A percentile compares a stretch with the other conserved stretches of the same genome.
These are phyloP conservation scores for Xiphorhynchus erythropygius DNA, from an alignment of 2,797 vertebrate species.

Conservation along the genomic window DNA sequence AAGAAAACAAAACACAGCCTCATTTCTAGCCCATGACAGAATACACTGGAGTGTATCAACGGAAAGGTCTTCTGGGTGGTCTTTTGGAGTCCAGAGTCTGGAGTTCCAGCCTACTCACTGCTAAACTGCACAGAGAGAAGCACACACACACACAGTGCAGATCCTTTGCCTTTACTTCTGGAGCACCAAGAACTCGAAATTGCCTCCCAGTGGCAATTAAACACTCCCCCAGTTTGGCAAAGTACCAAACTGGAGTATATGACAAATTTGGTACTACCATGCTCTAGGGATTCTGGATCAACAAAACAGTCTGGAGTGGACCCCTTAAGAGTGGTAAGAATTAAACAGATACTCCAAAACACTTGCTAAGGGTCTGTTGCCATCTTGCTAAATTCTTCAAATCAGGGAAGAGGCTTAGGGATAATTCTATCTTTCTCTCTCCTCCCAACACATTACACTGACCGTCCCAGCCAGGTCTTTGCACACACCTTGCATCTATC, in stretches of 20 bases:
- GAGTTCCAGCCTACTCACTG: not conserved
- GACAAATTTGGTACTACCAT: not conserved
- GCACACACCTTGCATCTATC: accelerated
- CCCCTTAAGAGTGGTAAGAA: not conserved
- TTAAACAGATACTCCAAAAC: not conserved
- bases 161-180: not conserved
- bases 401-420: not conserved
- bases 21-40: conserved; percentile 35
- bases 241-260: not conserved
- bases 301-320: not conserved
- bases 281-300: not conserved
- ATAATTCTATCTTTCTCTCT: not conserved
- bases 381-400: not conserved
- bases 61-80: conserved; percentile 49
- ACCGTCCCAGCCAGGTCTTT: not conserved
- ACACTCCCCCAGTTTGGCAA: not conserved
- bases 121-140: not conserved
- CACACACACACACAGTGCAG: not conserved
- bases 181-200: not conserved
- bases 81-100: not conserved
- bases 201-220: not conserved
- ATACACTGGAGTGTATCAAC: not conserved
- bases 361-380: not conserved
- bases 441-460: not conserved
- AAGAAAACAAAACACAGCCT: conserved; percentile 35